Evolutionary conservation across 2,888 invertebrate species (phyloP).

Genomic region (Caenorhabditis sp.): DNA sequence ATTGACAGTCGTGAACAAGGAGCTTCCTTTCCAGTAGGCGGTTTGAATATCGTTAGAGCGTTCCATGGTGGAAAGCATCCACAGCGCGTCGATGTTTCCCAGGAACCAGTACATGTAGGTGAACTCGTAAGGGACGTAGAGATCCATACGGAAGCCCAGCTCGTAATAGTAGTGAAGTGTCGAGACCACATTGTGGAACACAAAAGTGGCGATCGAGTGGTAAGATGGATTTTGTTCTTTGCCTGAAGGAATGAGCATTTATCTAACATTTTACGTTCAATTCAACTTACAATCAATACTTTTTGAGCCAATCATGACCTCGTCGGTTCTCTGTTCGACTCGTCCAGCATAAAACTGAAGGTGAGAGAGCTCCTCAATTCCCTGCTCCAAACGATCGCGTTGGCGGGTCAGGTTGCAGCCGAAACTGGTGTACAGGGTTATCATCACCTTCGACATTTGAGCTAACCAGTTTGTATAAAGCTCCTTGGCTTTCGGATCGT

Average conservation of each 20-base stretch:
- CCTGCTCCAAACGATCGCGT: slow-evolving; percentile 92
- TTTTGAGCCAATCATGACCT: slow-evolving; percentile 14
- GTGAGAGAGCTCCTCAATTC: slow-evolving; percentile 93
- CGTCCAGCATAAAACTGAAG: slow-evolving; percentile 91
- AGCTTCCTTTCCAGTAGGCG: neutral
- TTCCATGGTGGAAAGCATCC: slow-evolving; percentile 64
- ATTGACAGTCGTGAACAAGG: slow-evolving; percentile 19
- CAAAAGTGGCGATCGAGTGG: slow-evolving; percentile 88
- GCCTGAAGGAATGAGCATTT: slow-evolving; percentile 14
- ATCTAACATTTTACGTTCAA: too few relatives aligned
- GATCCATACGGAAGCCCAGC: slow-evolving; percentile 94
- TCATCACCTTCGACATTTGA: slow-evolving; percentile 14
- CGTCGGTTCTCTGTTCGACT: slow-evolving; percentile 58
- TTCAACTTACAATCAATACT: slow-evolving; percentile 3
- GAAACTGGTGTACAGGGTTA: slow-evolving; percentile 50
- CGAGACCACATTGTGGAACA: slow-evolving; percentile 93
- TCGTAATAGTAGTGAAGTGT: slow-evolving; percentile 95
- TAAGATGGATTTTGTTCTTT: slow-evolving; percentile 27
- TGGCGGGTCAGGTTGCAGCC: slow-evolving; percentile 95
- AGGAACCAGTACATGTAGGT: slow-evolving; percentile 93
- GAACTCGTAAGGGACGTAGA: slow-evolving; percentile 97
- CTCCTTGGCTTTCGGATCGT: slow-evolving; percentile 5
- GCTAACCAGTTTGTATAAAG: slow-evolving; percentile 25
- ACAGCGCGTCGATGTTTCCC: slow-evolving; percentile 62
- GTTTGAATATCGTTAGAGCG: slow-evolving; percentile 44